Evolutionary conservation across 2,888 invertebrate species (phyloP).

Genomic region (Lasiommata megera): DNA sequence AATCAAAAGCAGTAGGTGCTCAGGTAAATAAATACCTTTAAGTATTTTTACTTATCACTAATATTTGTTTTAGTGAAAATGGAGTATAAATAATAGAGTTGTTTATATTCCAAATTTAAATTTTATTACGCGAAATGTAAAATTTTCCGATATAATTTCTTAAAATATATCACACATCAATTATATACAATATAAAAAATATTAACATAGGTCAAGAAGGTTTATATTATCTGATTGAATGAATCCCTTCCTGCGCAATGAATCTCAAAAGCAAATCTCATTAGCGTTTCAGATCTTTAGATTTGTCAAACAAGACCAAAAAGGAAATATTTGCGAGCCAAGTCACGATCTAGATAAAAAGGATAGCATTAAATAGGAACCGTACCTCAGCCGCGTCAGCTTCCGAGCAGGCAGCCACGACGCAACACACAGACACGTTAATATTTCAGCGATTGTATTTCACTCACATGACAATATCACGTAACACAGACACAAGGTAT

Average conservation of each 20-base stretch:
- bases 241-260: not conserved
- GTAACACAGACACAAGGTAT: constrained; percentile 26
- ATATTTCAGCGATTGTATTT: constrained; percentile 14
- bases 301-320: not conserved
- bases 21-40: no score
- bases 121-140: no score
- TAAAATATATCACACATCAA: not conserved
- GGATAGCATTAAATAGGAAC: not conserved
- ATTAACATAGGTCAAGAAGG: not conserved
- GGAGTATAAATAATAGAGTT: no score
- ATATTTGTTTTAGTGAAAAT: no score
- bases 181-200: not conserved
- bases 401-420: constrained; percentile 3
- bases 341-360: constrained; percentile 5
- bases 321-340: not conserved
- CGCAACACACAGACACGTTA: constrained; percentile 10
- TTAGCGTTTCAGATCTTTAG: not conserved
- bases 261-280: not conserved
- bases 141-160: no score
- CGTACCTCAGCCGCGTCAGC: constrained; percentile 10
- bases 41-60: no score
- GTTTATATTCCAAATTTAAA: no score
- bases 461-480: constrained; percentile 33
- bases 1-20: no score
- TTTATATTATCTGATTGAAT: not conserved